Evolutionary conservation across 1,140 invertebrate species (phyloP).

Genomic region (Drosophila kanapiae): DNA sequence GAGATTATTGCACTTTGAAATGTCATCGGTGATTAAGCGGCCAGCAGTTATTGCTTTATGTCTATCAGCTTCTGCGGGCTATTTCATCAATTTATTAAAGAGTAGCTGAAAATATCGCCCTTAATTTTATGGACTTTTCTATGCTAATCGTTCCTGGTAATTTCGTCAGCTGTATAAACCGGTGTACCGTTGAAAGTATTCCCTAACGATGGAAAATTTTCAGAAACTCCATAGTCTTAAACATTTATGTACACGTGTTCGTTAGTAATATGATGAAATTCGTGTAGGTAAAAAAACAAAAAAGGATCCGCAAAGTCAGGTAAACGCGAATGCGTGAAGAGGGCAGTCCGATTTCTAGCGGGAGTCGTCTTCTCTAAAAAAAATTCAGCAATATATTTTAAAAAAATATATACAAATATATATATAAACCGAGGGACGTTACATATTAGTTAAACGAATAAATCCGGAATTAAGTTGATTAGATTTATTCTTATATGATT

Average conservation of each 20-base stretch:
- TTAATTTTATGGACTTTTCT: conserved; percentile 3
- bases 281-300: conserved; percentile 61
- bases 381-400: no score
- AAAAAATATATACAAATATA: no score
- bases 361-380: background rate
- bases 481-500: no score
- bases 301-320: conserved; percentile 39
- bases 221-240: conserved; percentile 18
- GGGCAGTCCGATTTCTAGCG: background rate
- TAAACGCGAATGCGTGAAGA: conserved; percentile 12
- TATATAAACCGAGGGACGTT: no score
- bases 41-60: conserved; percentile 11
- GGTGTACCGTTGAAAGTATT: conserved; percentile 2
- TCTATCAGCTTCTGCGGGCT: background rate
- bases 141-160: conserved; percentile 34
- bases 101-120: background rate
- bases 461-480: no score
- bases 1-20: conserved; percentile 26
- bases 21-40: conserved; percentile 45
- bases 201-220: conserved; percentile 16
- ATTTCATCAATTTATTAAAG: conserved; percentile 40
- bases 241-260: conserved; percentile 40
- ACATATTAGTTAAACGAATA: no score
- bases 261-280: conserved; percentile 47
- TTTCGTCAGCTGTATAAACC: conserved; percentile 25